Conservation (phyloP, 2,113 vertebrate genomes). For the Otus sunia region DNA sequence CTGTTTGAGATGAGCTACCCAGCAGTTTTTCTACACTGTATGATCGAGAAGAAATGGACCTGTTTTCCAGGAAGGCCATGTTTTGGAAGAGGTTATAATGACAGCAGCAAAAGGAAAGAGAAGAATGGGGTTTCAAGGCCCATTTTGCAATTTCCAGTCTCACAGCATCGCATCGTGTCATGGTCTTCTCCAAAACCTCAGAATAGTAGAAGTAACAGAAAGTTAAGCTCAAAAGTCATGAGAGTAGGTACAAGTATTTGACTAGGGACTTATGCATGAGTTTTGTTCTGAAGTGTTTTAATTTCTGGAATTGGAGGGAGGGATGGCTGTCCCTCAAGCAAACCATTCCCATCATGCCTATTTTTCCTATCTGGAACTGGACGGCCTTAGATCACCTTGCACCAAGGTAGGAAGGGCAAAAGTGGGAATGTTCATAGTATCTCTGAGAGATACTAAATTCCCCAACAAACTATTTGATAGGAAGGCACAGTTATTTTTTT, state of each 20-base stretch:
- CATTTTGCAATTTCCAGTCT: neutral
- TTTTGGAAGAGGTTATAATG: neutral
- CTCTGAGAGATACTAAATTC: neutral
- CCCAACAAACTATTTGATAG: neutral
- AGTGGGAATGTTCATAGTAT: neutral
- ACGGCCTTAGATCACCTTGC: neutral
- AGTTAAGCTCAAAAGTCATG: neutral
- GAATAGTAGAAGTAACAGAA: neutral
- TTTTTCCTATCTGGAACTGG: neutral
- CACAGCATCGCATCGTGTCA: neutral
- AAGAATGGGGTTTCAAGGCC: neutral
- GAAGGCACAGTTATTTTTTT: neutral
- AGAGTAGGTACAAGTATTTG: neutral
- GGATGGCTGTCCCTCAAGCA: neutral
- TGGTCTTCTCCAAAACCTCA: neutral
- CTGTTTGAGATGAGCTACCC: neutral
- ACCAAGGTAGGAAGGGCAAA: neutral
- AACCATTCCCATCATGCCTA: neutral
- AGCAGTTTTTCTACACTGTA: neutral
- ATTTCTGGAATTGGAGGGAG: neutral
- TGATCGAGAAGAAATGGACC: neutral
- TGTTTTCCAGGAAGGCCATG: neutral
- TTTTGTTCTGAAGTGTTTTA: neutral
- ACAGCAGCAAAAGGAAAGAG: neutral
- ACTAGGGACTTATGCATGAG: neutral